phyloP scores from a whole-genome alignment of 2,797 vertebrate species.

The Tolypeutes matacus region DNA sequence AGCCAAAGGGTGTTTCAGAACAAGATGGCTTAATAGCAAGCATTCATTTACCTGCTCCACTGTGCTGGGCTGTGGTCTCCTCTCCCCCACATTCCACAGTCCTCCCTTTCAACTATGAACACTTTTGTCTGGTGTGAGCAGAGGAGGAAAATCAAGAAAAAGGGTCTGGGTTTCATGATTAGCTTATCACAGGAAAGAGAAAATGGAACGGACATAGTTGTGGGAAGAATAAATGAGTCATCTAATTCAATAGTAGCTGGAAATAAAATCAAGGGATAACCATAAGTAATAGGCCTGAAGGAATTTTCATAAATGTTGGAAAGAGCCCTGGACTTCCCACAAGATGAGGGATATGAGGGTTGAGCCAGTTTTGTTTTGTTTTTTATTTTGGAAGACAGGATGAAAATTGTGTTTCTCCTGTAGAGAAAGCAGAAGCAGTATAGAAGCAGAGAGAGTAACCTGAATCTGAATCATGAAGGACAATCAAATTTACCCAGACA shows the following conservation, averaged over 20 bases:
- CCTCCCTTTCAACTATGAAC: background rate
- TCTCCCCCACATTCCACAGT: background rate
- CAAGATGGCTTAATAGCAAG: background rate
- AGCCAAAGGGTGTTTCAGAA: background rate
- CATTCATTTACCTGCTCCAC: no score
- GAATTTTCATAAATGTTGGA: background rate
- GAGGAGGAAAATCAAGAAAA: conserved; percentile 23
- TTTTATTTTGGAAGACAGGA: conserved; percentile 27
- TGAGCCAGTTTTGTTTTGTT: background rate
- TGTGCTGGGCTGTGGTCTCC: background rate
- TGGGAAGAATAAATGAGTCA: background rate
- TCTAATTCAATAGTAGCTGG: background rate
- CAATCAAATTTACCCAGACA: background rate
- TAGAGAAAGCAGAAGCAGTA: background rate
- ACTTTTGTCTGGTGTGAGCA: background rate
- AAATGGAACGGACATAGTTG: background rate
- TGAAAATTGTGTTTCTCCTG: background rate
- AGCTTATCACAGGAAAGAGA: conserved; percentile 22
- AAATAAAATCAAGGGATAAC: conserved; percentile 40
- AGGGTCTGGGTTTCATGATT: background rate
- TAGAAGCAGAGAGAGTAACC: background rate
- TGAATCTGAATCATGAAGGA: conserved; percentile 44
- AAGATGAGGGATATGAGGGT: background rate
- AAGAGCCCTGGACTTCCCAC: background rate
- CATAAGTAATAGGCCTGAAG: background rate